phyloP scores from a whole-genome alignment of 2,888 invertebrate species.

The Julus scanicus region DNA sequence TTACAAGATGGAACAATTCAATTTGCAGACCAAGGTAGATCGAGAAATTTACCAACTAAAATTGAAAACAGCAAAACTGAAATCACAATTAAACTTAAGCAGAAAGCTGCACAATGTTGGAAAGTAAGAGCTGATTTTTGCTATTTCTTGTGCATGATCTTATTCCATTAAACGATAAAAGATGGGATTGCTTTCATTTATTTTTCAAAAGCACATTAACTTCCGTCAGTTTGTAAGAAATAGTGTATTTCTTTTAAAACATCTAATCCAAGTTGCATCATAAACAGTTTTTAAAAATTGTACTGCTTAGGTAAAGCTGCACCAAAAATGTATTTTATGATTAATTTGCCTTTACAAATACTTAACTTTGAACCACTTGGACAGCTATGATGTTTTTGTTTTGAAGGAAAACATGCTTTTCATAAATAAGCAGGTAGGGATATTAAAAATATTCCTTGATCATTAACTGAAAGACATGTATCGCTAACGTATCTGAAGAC shows the following conservation, averaged over 20 bases:
- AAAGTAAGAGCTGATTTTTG: background rate
- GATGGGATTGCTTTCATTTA: conserved; percentile 1
- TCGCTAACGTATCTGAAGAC: background rate
- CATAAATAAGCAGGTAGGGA: background rate
- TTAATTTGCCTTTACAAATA: conserved; percentile 10
- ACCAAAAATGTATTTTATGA: conserved; percentile 9
- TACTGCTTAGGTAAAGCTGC: background rate
- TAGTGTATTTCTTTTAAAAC: background rate
- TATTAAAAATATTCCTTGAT: conserved; percentile 11
- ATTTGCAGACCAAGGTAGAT: too few relatives aligned
- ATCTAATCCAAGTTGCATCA: background rate
- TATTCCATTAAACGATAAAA: background rate
- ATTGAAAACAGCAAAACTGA: background rate
- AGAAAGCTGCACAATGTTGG: conserved; percentile 37
- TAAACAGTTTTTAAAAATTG: background rate
- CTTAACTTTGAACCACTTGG: background rate
- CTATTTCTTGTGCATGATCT: background rate
- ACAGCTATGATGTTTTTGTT: background rate
- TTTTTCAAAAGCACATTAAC: background rate
- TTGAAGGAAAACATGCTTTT: too few relatives aligned
- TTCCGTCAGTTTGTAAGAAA: background rate
- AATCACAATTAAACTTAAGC: background rate
- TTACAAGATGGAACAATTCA: background rate
- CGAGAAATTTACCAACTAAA: background rate
- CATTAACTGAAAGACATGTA: background rate